A percentile compares a stretch with the other conserved stretches of the same genome.
Conservation (phyloP, 2,797 vertebrate species). For the Enteromius viviparus region DNA sequence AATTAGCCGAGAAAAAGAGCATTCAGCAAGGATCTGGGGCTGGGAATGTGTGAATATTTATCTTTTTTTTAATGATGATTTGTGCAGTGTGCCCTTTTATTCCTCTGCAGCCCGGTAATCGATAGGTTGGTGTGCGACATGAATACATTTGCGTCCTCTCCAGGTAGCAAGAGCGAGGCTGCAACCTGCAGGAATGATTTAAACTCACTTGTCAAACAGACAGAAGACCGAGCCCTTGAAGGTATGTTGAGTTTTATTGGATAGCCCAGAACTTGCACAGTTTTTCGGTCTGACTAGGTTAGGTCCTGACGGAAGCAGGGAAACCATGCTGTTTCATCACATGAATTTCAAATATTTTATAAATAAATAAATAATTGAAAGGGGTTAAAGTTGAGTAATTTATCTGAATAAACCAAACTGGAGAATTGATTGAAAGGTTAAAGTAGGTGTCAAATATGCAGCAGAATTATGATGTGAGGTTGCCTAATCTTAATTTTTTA, state of each 20-base stretch:
- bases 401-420: constrained; percentile 6
- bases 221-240: constrained; percentile 29
- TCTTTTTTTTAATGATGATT: constrained; percentile 71
- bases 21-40: constrained; percentile 66
- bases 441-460: constrained; percentile 3
- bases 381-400: neutral
- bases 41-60: constrained; percentile 26
- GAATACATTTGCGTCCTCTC: constrained; percentile 73
- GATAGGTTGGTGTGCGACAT: constrained; percentile 67
- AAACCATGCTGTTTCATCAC: constrained; percentile 2
- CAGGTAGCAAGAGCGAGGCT: constrained; percentile 43
- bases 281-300: neutral
- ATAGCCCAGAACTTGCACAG: constrained; percentile 2
- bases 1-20: constrained; percentile 72
- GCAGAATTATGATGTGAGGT: neutral
- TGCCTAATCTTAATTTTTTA: constrained; percentile 25
- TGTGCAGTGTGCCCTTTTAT: constrained; percentile 70
- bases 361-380: constrained; percentile 6
- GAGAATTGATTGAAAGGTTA: constrained; percentile 6
- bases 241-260: neutral
- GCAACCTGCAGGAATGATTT: constrained; percentile 23
- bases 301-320: neutral
- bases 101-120: constrained; percentile 72
- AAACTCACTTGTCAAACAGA: constrained; percentile 28
- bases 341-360: neutral